Base-by-base conservation (phyloP, 2,888 invertebrate genomes). In the Pediacus dermestoides region DNA sequence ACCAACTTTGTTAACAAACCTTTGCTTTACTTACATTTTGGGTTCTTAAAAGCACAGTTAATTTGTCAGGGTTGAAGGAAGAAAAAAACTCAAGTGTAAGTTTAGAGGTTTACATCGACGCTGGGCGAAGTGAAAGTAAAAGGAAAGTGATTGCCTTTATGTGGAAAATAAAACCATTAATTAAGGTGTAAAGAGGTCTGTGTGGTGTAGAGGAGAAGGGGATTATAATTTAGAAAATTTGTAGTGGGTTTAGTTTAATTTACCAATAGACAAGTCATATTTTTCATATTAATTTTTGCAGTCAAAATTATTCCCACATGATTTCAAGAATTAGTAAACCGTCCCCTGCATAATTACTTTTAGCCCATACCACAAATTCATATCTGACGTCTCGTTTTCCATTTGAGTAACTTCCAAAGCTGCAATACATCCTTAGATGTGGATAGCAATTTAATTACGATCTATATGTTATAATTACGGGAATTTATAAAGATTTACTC, bases 401-500 rank as follows among this genome's bases (percentile, higher is more conserved):
- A 57, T 52, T 52, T 52, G 60, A 61, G 44, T 58, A 53, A 54
- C 52, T 50, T 36, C 60, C 53, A 63, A 63, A 60, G 58, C 58
- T 40, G 52, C 43, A 47, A 47, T 50, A 52, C 46, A 52, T 63
- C 61, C 60, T 62, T 58, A 55, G 56, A 61, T 60, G 56, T 55
- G 57, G 60, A 61, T 57, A 52, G 62, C 64, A 61, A 68, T 68
- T 67, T 68, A 68, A 68, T 68, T 66, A 66, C 66, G 57, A 63
- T 62, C 64, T 62, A 65, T 64, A 65, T 63, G 65, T 66, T 66
- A 66, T 66, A 66, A 66, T 66, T 67, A 67, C 55, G 61, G 56
- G 62, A 65, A 67, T 67, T 66, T 64, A 66, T 67, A 66, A 65
- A 64, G 66, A 67, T 65, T 65, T 65, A 62, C 57, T 61, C 60